Percentiles rank a stretch among this genome's conserved stretches.
Conservation (phyloP, 2,113 vertebrate species). For the Lipophrys pholis region DNA sequence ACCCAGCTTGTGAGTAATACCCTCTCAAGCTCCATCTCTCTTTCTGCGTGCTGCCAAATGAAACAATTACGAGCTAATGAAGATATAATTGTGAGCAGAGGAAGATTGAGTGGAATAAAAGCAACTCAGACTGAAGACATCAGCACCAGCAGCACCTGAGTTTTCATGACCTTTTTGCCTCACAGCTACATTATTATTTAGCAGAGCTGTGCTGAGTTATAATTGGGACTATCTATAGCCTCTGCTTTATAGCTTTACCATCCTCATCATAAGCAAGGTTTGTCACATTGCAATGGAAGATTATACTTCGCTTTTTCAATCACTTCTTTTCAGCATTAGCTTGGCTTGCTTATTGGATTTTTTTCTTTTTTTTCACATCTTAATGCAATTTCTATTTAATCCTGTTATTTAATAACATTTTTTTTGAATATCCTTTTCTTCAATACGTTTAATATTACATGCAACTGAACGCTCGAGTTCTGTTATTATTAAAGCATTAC, state of each 20-base stretch:
- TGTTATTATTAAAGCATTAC: not conserved
- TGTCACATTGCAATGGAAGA: too few species aligned
- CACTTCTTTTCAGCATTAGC: not conserved
- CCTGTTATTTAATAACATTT: not conserved
- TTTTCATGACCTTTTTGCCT: slow-evolving; percentile 24
- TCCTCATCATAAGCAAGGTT: not conserved
- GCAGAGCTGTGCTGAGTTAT: not conserved
- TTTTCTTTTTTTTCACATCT: not conserved
- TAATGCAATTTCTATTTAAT: not conserved
- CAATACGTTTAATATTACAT: not conserved
- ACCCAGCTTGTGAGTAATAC: slow-evolving; percentile 34
- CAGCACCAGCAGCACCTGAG: not conserved
- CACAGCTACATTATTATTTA: slow-evolving; percentile 6
- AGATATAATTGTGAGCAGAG: slow-evolving; percentile 48
- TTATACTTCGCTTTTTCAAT: too few species aligned
- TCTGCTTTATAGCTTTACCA: not conserved
- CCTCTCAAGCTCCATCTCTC: slow-evolving; percentile 1
- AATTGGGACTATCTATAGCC: too few species aligned
- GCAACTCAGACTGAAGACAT: not conserved
- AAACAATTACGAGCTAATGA: slow-evolving; percentile 63
- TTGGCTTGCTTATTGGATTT: not conserved
- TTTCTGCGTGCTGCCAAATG: slow-evolving; percentile 36
- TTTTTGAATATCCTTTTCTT: not conserved
- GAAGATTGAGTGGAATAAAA: not conserved
- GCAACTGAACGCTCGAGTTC: not conserved